Evolutionary conservation across 2,888 invertebrate species (phyloP).

Genomic region (Chouioia cunea): DNA sequence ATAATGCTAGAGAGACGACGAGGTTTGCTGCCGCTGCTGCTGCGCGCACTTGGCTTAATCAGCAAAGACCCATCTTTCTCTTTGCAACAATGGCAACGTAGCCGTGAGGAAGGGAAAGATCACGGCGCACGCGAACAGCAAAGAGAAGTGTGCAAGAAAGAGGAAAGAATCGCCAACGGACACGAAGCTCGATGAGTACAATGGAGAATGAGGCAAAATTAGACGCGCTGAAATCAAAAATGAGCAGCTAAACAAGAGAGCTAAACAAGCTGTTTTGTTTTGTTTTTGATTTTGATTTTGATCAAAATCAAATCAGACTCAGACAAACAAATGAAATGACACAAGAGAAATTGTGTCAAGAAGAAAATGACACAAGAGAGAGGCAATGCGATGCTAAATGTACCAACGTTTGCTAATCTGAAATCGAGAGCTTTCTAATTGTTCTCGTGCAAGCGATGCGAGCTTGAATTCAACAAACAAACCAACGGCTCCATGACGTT

Average conservation of each 20-base stretch:
- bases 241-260: neutral
- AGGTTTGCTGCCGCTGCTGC: conserved; percentile 5
- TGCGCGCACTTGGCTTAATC: conserved; percentile 35
- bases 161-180: too few species aligned
- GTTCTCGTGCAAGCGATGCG: too few species aligned
- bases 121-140: too few species aligned
- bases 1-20: neutral
- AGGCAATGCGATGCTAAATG: neutral
- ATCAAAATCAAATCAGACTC: too few species aligned
- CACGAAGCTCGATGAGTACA: conserved; percentile 29
- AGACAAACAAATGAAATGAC: too few species aligned
- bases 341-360: neutral
- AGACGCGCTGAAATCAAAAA: conserved; percentile 34
- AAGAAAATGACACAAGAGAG: neutral
- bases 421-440: too few species aligned
- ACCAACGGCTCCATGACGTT: too few species aligned
- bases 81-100: conserved; percentile 28
- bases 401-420: too few species aligned
- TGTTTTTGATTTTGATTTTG: too few species aligned
- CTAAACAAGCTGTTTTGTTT: neutral
- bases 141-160: too few species aligned
- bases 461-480: too few species aligned
- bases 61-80: conserved; percentile 20
- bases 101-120: conserved; percentile 18
- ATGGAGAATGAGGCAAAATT: conserved; percentile 35